Base-by-base conservation (phyloP, 1,140 invertebrate genomes). In the Trachelipus rathkii region DNA sequence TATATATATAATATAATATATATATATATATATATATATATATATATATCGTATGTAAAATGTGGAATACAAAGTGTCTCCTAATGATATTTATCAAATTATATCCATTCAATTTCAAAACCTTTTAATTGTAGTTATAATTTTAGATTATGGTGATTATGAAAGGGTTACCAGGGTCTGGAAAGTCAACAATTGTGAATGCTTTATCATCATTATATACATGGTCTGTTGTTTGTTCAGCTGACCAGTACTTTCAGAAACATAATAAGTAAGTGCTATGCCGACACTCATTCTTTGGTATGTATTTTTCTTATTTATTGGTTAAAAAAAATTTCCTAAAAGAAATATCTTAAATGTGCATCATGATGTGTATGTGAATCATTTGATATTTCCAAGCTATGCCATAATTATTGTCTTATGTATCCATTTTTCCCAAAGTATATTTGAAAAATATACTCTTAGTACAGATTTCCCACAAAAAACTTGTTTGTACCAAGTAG, bases 271-370 rank as follows among this genome's bases (percentile, higher is more conserved):
- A 60, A 15, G 50, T 60, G 19, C 50, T 19, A 60, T 60, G 19
- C 50, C 50, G 19, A 2, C 2, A 60, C 19, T 3, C 11, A 15
- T 13, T 60, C 11, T 60, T 13, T 60, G 8, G 50, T 60, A 8
- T 60, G 50, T 60, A 60, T 60, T 60, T 60, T 60, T 60, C 8
- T 60, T 60, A n/a, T n/a, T n/a, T n/a, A n/a, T n/a, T n/a, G n/a
- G n/a, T n/a, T n/a, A n/a, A n/a, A n/a, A n/a, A n/a, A n/a, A n/a
- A n/a, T 60, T 60, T 60, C 19, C 19, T 60, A 15, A 9, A 50
- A 10, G 50, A 60, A 60, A 15, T 13, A 60, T 60, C 50, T 60
- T 50, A 50, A 10, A 50, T 50, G 46, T 50, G 15, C 9, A 50
- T 15, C 46, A 50, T 10, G 15, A 50, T 50, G 46, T 15, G 9